Evolutionary conservation across 2,797 vertebrate species (phyloP).

Genomic region (Brachyrhaphis roseni): DNA sequence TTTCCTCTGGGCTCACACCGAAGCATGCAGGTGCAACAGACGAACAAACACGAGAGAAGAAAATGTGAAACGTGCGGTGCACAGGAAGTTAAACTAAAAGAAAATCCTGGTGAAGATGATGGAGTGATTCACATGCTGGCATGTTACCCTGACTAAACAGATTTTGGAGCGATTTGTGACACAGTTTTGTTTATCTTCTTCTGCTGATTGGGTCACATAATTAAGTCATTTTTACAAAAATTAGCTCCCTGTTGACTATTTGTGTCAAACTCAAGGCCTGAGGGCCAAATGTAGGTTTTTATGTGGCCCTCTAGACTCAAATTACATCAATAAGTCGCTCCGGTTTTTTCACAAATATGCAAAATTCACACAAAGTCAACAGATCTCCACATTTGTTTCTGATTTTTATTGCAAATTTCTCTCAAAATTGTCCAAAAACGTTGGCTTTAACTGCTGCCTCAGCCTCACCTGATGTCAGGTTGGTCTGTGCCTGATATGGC

Average conservation of each 20-base stretch:
- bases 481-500: too few species aligned
- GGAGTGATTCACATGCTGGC: not conserved
- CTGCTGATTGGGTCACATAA: not conserved
- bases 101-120: not conserved
- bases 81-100: not conserved
- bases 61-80: not conserved
- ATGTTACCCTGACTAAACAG: slow-evolving; percentile 3
- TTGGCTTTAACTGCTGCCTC: not conserved
- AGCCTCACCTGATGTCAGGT: not conserved
- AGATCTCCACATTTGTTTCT: too few species aligned
- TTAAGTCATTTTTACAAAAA: not conserved
- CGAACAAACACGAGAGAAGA: slow-evolving; percentile 1
- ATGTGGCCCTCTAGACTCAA: too few species aligned
- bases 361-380: too few species aligned
- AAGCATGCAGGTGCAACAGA: slow-evolving; percentile 13
- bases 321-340: too few species aligned
- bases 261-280: too few species aligned
- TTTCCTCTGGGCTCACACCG: slow-evolving; percentile 18
- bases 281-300: too few species aligned
- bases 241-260: not conserved
- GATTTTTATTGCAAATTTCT: too few species aligned
- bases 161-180: not conserved
- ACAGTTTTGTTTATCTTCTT: not conserved
- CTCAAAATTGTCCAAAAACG: not conserved
- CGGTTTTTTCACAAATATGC: not conserved